Evolutionary conservation across 1,140 invertebrate genomes (phyloP), one percentile per base, ranked within the genome.

Genomic region (Drosophila triauraria): DNA sequence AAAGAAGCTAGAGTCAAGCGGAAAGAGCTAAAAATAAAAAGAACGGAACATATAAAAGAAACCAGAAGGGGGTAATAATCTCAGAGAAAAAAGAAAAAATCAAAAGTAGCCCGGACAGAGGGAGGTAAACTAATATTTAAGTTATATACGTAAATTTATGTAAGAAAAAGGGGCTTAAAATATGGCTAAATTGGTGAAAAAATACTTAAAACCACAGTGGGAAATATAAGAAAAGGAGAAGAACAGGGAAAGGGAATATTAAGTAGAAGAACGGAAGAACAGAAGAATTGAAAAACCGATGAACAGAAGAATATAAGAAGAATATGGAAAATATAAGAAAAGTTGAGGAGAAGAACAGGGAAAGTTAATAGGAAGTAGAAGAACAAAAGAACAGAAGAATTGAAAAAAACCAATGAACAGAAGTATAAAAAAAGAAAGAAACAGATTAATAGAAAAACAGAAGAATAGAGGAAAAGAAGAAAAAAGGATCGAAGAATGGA

Each of bases 21-120:
- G 25, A 56, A 32, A 56, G 47, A 32, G 20, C 20, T 56, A 23
- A 53, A 48, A 42, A 23, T 40, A 35, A 4, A 51, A 35, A n/a
- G 9, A 35, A 25, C 13, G 32, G 20, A 40, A 56, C 17, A 23
- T 40, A 40, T 54, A 38, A 54, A 40, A 13, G 8, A 54, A 38
- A n/a, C 13, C 5, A 10, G 8, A 15, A 1, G 13, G 20, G 50
- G n/a, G 32, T 10, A 6, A 53, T 42, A 20, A 5, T 17, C n/a
- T 6, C 15, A 35, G 32, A 10, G 32, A 17, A 30, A 30, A 17
- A 12, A 6, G n/a, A 12, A 1, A 2, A 17, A 23, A 32, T 32
- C 17, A 20, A 17, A 32, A 32, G 50, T 15, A 6, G 17, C 5
- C 15, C 8, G 6, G 0, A 20, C 20, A 17, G 20, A 20, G n/a